Percentiles rank a stretch among this genome's conserved stretches.
phyloP scores from a whole-genome alignment of 1,140 invertebrate genomes.

The Lordiphosa mommai region DNA sequence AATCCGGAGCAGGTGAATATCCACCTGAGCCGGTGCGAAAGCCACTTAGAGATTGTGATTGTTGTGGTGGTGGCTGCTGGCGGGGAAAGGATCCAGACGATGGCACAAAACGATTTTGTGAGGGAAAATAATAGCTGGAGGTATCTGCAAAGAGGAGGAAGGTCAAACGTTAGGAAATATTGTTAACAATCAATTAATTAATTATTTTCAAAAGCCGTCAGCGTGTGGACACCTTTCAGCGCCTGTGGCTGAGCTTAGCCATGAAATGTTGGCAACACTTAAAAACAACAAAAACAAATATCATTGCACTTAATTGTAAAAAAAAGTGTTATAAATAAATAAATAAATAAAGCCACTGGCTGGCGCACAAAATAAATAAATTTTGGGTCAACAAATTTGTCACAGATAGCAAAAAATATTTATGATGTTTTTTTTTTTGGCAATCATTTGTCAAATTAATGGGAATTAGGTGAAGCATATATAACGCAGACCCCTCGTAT shows the following conservation, averaged over 20 bases:
- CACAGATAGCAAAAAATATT: slow-evolving; percentile 21
- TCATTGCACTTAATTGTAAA: slow-evolving; percentile 60
- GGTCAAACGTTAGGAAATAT: slow-evolving; percentile 34
- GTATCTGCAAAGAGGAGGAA: slow-evolving; percentile 56
- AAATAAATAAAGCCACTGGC: slow-evolving; percentile 41
- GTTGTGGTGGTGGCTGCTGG: slow-evolving; percentile 18
- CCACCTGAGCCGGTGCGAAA: slow-evolving; percentile 32
- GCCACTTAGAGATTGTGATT: slow-evolving; percentile 21
- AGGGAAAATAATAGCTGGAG: slow-evolving; percentile 68
- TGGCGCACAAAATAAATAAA: slow-evolving; percentile 10
- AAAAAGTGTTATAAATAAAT: slow-evolving; percentile 69
- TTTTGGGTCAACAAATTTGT: slow-evolving; percentile 49
- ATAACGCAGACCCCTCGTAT: no score
- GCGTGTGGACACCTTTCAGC: slow-evolving; percentile 33
- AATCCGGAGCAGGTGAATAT: slow-evolving; percentile 55
- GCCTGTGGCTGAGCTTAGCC: slow-evolving; percentile 43
- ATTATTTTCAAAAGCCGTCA: slow-evolving; percentile 12
- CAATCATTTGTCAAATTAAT: slow-evolving; percentile 24
- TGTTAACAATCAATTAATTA: slow-evolving; percentile 55
- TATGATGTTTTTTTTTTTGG: background rate
- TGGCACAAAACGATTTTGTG: slow-evolving; percentile 76
- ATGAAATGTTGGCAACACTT: slow-evolving; percentile 26
- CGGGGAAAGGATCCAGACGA: slow-evolving; percentile 62
- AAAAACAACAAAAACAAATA: slow-evolving; percentile 26
- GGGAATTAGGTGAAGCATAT: slow-evolving; percentile 11